Evolutionary conservation across 2,888 invertebrate species (phyloP), one percentile per base, ranked within the genome.

Genomic region (Phanerotoma sp.): DNA sequence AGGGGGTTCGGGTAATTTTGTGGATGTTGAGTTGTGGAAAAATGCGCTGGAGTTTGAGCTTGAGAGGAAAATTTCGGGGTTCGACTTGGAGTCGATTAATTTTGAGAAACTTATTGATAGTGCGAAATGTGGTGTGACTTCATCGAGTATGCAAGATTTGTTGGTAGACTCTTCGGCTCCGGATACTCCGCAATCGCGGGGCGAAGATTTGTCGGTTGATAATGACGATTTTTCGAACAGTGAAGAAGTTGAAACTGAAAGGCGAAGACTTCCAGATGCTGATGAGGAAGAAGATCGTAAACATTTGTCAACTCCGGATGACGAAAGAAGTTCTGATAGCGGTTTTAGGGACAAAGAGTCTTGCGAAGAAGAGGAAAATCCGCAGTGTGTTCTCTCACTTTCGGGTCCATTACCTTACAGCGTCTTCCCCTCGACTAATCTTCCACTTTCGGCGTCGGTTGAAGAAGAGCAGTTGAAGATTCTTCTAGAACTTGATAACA

Each of bases 251-350:
- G 58, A 62, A 6, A 45, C 44, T 7, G 55, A 16, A 54, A 60
- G 35, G 40, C 54, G 40, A 47, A 56, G 28, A 50, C 55, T 67
- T 58, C 54, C 63, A 56, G 57, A 67, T 38, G 58, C 64, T 45
- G 70, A 72, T 4, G 78, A 78, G 10, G 78, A 78, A 42, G 77
- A 79, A n/a, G 77, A 78, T 7, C 68, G 75, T 22, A 78, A 77
- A 28, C 77, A 76, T 46, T 64, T 78, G n/a, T 74, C 77, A 15
- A 80, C 80, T 0, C 80, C 80, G 1, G 80, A 80, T 53, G 79
- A 80, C 47, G 80, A 80, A 56, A 69, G 79, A 18, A 80, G 80
- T 57, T 79, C 79, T n/a, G 80, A 80, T 56, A 79, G 79, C 15
- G 80, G 79, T 42, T 80, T 79, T 49, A 70, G 79, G 11, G 79